Evolutionary conservation across 1,140 invertebrate genomes (phyloP).

Genomic region (Drosophila murphyi): DNA sequence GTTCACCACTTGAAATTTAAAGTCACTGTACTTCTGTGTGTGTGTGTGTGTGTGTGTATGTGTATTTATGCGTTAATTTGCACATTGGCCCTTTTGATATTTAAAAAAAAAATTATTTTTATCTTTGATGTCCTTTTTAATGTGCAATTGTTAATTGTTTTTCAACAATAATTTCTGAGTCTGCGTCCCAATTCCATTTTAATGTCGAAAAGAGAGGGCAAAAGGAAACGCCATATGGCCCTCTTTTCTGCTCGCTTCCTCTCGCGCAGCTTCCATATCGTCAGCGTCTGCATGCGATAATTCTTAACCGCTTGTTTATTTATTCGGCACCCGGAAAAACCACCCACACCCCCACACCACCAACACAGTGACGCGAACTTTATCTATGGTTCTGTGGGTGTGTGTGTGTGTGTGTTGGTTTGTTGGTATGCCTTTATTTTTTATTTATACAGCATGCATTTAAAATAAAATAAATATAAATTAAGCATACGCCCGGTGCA

Average conservation of each 20-base stretch:
- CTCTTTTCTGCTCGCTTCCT: background rate
- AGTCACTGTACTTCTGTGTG: background rate
- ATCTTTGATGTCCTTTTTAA: conserved; percentile 46
- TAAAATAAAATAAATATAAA: conserved; percentile 82
- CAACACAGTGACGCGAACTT: conserved; percentile 22
- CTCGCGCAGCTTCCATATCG: conserved; percentile 32
- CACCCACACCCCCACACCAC: conserved; percentile 28
- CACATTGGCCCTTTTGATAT: conserved; percentile 19
- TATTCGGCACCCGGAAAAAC: conserved; percentile 72
- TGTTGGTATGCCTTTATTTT: background rate
- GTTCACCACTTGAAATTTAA: conserved; percentile 34
- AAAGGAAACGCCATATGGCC: conserved; percentile 58
- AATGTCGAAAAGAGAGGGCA: conserved; percentile 38
- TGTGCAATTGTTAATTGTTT: conserved; percentile 77
- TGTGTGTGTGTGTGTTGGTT: background rate
- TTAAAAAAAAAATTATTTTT: too few species aligned
- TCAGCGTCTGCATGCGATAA: conserved; percentile 56
- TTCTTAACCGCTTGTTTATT: conserved; percentile 81
- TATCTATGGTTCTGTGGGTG: conserved; percentile 25
- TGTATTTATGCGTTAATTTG: conserved; percentile 50
- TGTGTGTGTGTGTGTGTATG: background rate
- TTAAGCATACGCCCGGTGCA: conserved; percentile 72
- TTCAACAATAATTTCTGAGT: conserved; percentile 66
- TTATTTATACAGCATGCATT: conserved; percentile 81
- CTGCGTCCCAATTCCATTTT: conserved; percentile 55